Percentiles rank a stretch among this genome's conserved stretches.
Conservation (phyloP, 2,797 vertebrate species). For the Rhinoraja longicauda region DNA sequence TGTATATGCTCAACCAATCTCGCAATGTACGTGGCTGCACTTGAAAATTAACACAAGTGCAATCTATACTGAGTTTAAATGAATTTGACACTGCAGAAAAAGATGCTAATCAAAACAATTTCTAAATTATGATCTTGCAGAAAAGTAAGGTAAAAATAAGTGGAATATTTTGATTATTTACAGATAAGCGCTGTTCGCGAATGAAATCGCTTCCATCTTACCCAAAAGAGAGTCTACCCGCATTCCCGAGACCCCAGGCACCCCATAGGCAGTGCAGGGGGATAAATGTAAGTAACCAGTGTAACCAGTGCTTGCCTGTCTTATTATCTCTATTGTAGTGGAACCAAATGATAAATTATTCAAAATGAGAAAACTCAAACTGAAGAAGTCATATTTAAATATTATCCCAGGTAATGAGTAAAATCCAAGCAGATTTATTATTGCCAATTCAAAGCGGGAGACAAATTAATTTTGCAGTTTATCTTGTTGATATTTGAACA, state of each 20-base stretch:
- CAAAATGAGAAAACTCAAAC: background rate
- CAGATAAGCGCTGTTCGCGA: background rate
- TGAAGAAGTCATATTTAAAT: background rate
- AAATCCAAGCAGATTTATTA: background rate
- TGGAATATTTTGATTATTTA: background rate
- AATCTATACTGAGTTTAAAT: no score
- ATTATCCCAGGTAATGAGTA: background rate
- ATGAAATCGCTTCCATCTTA: background rate
- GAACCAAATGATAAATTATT: background rate
- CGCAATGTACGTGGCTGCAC: no score
- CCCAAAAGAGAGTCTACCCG: background rate
- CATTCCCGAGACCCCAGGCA: background rate
- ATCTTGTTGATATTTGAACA: background rate
- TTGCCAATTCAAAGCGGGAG: background rate
- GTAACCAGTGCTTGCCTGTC: background rate
- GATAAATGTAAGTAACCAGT: background rate
- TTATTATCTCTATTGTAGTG: no score
- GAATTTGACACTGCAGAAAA: no score
- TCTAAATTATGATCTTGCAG: background rate
- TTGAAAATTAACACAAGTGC: no score
- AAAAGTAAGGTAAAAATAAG: background rate
- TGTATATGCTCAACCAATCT: no score
- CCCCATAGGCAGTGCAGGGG: background rate
- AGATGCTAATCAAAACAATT: no score
- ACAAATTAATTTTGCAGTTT: background rate